Evolutionary conservation across 2,888 invertebrate genomes (phyloP), one percentile per base, ranked within the genome.

Genomic region (Dilophus febrilis): DNA sequence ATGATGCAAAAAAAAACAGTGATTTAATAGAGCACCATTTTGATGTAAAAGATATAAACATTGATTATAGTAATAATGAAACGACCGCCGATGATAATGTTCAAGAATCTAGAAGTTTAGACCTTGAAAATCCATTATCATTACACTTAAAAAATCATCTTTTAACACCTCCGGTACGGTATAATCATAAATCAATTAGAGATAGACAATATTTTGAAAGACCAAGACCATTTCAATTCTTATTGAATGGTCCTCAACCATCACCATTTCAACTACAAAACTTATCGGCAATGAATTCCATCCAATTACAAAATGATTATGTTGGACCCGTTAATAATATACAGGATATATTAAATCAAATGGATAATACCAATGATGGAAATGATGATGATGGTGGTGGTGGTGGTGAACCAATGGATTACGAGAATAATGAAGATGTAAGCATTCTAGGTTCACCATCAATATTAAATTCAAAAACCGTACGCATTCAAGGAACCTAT

Each of bases 201-300:
- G 22, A 22, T 22, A 22, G 46, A 35, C 48, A 47, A 29, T 42
- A 42, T 16, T 43, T 43, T 13, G 30, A 46, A 17, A 51, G 52
- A 16, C 61, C 61, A 4, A 54, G 58, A 40, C 61, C 61, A 3
- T 61, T 61, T 46, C 57, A 61, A 47, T 60, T 58, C 50, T 54
- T 56, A 8, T 53, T 51, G 35, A 56, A 58, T 3, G 61, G 59
- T 1, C 55, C 56, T 1, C 12, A 51, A 40, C 60, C 61, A 13
- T 54, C 59, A 12, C 54, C 59, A 41, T 61, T 61, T 41, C 55
- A 53, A 42, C 57, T 56, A 40, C 27, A 41, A 38, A 14, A 41
- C 38, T 17, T 35, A 33, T 3, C 2, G 38, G 16, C 32, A 26
- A 7, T 31, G 4, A 40, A 31, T 30, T 29, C 11, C 22, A 17